Base-by-base conservation (phyloP, 2,113 vertebrate genomes). In the Phaetusa simplex region DNA sequence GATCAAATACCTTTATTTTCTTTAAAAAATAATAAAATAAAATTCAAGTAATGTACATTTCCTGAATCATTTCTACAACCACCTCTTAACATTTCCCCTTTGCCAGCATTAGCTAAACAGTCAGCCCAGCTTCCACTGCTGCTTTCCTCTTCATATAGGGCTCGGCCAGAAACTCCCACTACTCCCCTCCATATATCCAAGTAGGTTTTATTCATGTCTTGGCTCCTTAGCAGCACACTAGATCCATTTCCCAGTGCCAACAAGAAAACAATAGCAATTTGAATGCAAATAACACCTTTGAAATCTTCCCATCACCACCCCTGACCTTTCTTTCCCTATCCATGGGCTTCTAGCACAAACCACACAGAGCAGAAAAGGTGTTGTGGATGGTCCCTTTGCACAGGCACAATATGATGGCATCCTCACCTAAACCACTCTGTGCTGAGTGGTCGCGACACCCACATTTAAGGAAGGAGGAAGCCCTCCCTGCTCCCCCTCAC, bases 391-490 rank as follows among this genome's bases (percentile, higher is more conserved):
- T 52, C 3, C 22, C 23, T 76, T 61, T 34, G 24, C 53, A 26
- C 9, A 0, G 0, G 7, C 1, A 17, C 42, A 23, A 29, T 12
- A 11, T 7, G 20, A 21, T 8, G 2, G 9, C 13, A 11, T 21
- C 67, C 27, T 27, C 19, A 3, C 0, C 5, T 21, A 65, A 59
- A 88, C 3, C 27, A 15, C 18, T 40, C 71, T 67, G 58, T 49
- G 10, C 42, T 5, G 6, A 42, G 36, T 8, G 36, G 38, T 59
- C 7, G 3, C 78, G 65, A 83, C 38, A 36, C 47, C 43, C 56
- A 7, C 29, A 5, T 36, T 47, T 38, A 29, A 56, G 27, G 62
- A 27, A 67, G 49, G 7, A 47, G 13, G 11, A 67, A 50, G 6
- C 10, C 47, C 47, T 55, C 52, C n/a, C 64, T 69, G 47, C 67